Evolutionary conservation across 2,888 invertebrate genomes (phyloP).

Genomic region (Nemurella pictetii): DNA sequence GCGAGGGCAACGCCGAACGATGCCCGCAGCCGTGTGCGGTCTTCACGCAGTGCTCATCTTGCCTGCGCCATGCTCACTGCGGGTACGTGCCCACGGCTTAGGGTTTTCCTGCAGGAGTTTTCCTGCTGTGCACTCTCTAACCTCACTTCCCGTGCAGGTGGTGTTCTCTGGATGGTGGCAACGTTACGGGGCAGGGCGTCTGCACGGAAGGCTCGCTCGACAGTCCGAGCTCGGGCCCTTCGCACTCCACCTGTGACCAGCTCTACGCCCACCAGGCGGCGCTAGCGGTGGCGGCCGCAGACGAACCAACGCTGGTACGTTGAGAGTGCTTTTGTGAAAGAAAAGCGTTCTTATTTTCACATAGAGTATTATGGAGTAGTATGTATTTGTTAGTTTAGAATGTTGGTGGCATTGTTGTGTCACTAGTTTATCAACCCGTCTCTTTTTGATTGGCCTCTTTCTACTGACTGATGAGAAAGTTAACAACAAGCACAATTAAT

Average conservation of each 20-base stretch:
- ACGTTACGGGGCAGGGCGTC: slow-evolving; percentile 64
- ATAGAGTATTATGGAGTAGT: too few species aligned
- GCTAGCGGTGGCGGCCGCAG: not conserved
- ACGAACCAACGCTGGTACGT: slow-evolving; percentile 18
- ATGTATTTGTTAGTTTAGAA: too few species aligned
- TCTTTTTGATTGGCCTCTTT: too few species aligned
- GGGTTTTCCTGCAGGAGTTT: not conserved
- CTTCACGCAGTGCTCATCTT: slow-evolving; percentile 83
- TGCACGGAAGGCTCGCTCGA: slow-evolving; percentile 83
- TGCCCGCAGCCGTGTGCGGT: slow-evolving; percentile 86
- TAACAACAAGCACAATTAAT: too few species aligned
- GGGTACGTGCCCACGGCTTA: slow-evolving; percentile 57
- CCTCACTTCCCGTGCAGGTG: slow-evolving; percentile 62
- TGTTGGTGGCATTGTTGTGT: too few species aligned
- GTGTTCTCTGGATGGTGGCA: slow-evolving; percentile 73
- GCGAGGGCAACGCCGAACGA: slow-evolving; percentile 64
- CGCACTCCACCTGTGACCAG: slow-evolving; percentile 57
- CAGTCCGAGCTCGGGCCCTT: slow-evolving; percentile 66
- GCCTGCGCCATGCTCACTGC: slow-evolving; percentile 85
- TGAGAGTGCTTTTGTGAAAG: too few species aligned
- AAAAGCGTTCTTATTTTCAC: too few species aligned
- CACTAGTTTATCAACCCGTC: too few species aligned
- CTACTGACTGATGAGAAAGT: too few species aligned
- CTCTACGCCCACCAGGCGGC: slow-evolving; percentile 48
- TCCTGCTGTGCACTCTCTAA: not conserved